These are phyloP conservation scores for Lepilemur ruficaudatus DNA, from an alignment of 2,797 vertebrate genomes.

Conservation along the genomic window DNA sequence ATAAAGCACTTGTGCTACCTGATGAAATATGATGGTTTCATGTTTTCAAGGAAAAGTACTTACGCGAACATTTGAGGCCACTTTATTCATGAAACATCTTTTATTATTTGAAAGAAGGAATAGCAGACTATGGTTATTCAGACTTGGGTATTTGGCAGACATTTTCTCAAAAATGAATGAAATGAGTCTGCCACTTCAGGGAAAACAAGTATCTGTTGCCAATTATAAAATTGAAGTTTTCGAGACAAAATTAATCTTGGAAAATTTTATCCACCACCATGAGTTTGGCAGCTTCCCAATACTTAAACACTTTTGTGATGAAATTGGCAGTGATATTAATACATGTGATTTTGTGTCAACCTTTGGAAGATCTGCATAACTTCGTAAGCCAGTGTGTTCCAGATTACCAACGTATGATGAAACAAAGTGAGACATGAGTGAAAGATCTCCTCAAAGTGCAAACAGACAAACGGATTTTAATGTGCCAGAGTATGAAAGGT, in stretches of 20 bases:
- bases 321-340: background rate
- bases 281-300: constrained; percentile 13
- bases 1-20: background rate
- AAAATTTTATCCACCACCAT: constrained; percentile 16
- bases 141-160: background rate
- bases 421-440: background rate
- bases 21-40: background rate
- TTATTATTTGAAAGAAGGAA: constrained; percentile 4
- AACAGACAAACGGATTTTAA: background rate
- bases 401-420: background rate
- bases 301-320: constrained; percentile 44
- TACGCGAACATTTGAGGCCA: background rate
- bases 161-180: constrained; percentile 36
- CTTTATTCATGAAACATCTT: background rate
- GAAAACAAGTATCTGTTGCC: constrained; percentile 22
- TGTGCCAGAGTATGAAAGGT: background rate
- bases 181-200: constrained; percentile 12
- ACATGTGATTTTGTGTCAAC: background rate
- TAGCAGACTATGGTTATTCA: background rate
- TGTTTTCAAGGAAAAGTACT: background rate
- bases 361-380: background rate
- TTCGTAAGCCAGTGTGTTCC: background rate
- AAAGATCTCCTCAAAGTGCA: background rate
- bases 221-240: constrained; percentile 42
- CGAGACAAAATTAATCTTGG: constrained; percentile 29